These are phyloP conservation scores for Aphis gossypii DNA, from an alignment of 1,140 invertebrate species.

Conservation along the genomic window DNA sequence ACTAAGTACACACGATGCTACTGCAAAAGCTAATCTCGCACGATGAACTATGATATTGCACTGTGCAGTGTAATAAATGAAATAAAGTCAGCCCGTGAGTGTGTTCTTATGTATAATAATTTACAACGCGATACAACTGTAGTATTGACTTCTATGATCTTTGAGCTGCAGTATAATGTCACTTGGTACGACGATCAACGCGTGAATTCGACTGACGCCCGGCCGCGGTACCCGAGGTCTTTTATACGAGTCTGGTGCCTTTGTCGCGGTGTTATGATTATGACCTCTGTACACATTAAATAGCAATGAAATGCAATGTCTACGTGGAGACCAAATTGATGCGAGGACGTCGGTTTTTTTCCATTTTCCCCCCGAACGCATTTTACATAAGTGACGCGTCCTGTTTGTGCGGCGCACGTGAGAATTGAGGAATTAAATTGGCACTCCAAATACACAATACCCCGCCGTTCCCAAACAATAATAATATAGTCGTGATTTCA, in stretches of 20 bases:
- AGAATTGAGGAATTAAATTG: constrained; percentile 50
- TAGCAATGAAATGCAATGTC: constrained; percentile 33
- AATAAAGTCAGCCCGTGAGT: not conserved
- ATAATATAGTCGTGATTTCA: constrained; percentile 31
- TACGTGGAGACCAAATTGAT: constrained; percentile 30
- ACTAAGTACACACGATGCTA: not conserved
- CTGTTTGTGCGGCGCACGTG: constrained; percentile 42
- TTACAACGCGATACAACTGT: not conserved
- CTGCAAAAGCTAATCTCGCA: not conserved
- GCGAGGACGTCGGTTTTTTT: constrained; percentile 36
- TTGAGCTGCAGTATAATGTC: not conserved
- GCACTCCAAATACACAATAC: not conserved
- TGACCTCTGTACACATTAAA: constrained; percentile 46
- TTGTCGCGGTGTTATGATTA: constrained; percentile 56
- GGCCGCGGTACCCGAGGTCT: not conserved
- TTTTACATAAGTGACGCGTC: constrained; percentile 48
- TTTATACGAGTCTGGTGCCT: constrained; percentile 36
- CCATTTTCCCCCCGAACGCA: not conserved
- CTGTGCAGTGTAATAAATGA: not conserved
- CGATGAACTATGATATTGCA: not conserved
- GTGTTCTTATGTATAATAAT: not conserved
- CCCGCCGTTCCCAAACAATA: not conserved
- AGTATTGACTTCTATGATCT: not conserved
- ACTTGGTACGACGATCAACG: not conserved
- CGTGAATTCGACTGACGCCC: not conserved